These are phyloP conservation scores for Epizoanthus illoricatus DNA, from an alignment of 92 coral and sea anemone genomes.

Conservation along the genomic window DNA sequence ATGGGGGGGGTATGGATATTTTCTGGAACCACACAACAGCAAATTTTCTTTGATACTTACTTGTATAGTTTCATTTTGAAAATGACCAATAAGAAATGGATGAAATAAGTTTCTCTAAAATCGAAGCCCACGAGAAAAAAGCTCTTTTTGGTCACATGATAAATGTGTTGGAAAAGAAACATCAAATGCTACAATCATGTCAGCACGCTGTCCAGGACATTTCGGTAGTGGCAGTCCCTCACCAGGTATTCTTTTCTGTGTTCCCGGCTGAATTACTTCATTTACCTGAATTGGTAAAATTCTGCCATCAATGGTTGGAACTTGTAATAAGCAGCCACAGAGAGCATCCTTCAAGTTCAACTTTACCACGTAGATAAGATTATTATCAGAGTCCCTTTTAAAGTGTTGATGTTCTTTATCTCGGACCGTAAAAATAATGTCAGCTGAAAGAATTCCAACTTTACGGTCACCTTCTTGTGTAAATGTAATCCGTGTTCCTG, in stretches of 20 bases:
- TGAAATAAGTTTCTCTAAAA: no score
- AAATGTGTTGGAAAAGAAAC: slow-evolving; percentile 89
- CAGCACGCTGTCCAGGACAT: slow-evolving; percentile 69
- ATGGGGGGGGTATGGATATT: no score
- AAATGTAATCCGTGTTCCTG: slow-evolving; percentile 89
- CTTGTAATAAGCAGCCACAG: slow-evolving; percentile 75
- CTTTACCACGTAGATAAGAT: slow-evolving; percentile 83
- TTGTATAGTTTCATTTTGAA: no score
- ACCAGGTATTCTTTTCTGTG: slow-evolving; percentile 83
- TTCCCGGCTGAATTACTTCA: slow-evolving; percentile 96
- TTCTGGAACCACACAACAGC: no score
- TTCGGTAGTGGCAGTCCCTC: slow-evolving; percentile 95
- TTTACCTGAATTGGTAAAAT: slow-evolving; percentile 75
- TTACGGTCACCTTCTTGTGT: slow-evolving; percentile 74
- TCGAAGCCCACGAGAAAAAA: slow-evolving; percentile 42
- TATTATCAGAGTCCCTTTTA: slow-evolving; percentile 89
- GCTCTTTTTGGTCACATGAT: slow-evolving; percentile 74
- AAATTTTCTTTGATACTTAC: no score
- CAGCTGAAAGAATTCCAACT: slow-evolving; percentile 81
- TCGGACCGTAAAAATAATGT: slow-evolving; percentile 76
- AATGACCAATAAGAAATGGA: no score
- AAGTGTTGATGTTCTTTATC: slow-evolving; percentile 92
- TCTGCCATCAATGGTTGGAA: slow-evolving; percentile 89
- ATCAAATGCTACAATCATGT: slow-evolving; percentile 89
- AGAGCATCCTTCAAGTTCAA: slow-evolving; percentile 80